Conservation (phyloP, 2,797 vertebrate species). For the Chelon labrosus region DNA sequence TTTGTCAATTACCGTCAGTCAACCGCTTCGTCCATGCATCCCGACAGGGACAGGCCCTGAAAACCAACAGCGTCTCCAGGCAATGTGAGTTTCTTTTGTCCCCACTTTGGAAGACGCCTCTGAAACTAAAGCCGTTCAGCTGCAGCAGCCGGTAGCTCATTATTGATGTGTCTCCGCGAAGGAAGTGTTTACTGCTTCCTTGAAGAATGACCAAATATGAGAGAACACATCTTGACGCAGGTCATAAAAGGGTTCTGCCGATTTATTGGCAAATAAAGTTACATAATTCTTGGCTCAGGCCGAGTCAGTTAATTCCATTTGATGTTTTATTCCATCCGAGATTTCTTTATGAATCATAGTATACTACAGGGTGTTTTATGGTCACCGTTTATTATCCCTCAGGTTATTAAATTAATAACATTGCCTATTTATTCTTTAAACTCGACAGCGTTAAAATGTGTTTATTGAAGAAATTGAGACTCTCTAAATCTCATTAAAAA, state of each 20-base stretch:
- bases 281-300: background rate
- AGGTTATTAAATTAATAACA: background rate
- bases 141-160: constrained; percentile 18
- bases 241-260: background rate
- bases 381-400: no score
- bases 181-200: background rate
- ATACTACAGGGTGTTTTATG: background rate
- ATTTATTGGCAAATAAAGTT: background rate
- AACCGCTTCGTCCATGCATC: constrained; percentile 23
- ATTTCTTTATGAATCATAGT: background rate
- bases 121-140: background rate
- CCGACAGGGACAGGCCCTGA: constrained; percentile 36
- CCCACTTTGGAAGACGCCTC: background rate
- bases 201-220: background rate
- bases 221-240: background rate
- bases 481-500: no score
- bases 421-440: no score
- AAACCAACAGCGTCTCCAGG: constrained; percentile 47
- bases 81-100: constrained; percentile 10
- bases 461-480: background rate
- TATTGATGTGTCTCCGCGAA: constrained; percentile 8
- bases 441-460: background rate
- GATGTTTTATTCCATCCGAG: background rate
- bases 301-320: background rate
- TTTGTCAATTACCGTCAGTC: constrained; percentile 60